A percentile compares a stretch with the other conserved stretches of the same genome.
These are phyloP conservation scores for Plestiodon gilberti DNA, from an alignment of 2,113 vertebrate genomes.

Conservation along the genomic window DNA sequence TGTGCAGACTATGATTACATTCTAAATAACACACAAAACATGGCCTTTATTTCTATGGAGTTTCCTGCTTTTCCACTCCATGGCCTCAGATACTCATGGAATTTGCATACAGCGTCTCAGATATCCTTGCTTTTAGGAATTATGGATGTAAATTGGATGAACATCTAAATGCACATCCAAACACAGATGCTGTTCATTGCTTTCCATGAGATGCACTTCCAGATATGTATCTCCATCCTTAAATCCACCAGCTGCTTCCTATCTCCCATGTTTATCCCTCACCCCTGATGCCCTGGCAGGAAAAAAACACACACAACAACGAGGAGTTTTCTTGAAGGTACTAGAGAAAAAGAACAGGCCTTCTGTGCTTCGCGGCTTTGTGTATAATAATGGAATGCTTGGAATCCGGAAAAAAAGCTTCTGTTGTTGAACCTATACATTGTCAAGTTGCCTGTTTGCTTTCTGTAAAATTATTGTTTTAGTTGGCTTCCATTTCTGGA, in stretches of 20 bases:
- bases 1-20: neutral
- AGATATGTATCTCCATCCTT: too few species aligned
- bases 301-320: too few species aligned
- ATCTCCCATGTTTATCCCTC: neutral
- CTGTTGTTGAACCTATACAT: conserved; percentile 27
- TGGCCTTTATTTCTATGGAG: too few species aligned
- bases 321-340: conserved; percentile 47
- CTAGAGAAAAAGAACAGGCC: conserved; percentile 43
- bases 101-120: too few species aligned
- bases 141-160: too few species aligned
- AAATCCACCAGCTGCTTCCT: neutral
- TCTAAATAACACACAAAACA: too few species aligned
- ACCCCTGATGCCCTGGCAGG: conserved; percentile 3
- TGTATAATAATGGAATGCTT: conserved; percentile 63
- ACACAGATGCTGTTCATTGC: too few species aligned
- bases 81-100: too few species aligned
- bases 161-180: too few species aligned
- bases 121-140: too few species aligned
- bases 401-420: conserved; percentile 56
- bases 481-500: conserved; percentile 67
- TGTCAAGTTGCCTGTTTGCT: conserved; percentile 59
- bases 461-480: conserved; percentile 66
- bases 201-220: too few species aligned
- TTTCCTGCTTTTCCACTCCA: too few species aligned
- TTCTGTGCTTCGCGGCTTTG: conserved; percentile 60